Base-by-base conservation (phyloP, 53 echinoderm and acorn worm species). In the Paelopatides confundens region DNA sequence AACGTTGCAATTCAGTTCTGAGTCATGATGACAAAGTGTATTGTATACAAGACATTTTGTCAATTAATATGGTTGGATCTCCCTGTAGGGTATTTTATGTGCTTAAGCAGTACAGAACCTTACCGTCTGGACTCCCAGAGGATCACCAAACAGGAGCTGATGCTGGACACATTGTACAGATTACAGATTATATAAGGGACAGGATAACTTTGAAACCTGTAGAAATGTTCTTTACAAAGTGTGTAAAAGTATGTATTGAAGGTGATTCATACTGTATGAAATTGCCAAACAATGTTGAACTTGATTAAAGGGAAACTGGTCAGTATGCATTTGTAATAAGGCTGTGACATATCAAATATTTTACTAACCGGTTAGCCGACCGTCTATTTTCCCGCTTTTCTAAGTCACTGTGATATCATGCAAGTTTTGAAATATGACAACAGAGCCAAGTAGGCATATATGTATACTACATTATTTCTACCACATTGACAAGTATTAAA, bases 131-230 rank as follows among this genome's bases (percentile, higher is more conserved):
- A 5, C 21, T 76, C 40, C 47, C 76, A 46, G 29, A 21, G 29
- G 76, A 76, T 29, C 46, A 21, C 21, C 47, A 40, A 76, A 76
- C 76, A 26, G 76, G 76, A 4, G 76, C 76, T 21, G 4, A 29
- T 76, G 76, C 76, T 24, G n/a, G 76, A 23, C 76, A 76, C 76
- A 76, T 76, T 7, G 21, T 29, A 76, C 47, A 76, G 76, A 0
- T 43, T 23, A 24, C 76, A 39, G 43, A 76, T 14, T 76, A 24
- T 47, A 39, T 23, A 43, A 43, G 76, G n/a, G 76, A 43, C n/a
- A 76, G 76, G 12, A 47, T 48, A 12, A 12, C 5, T 11, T 46
- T 46, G 46, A 9, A 48, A 14, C 48, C 14, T 48, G 48, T 14
- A 0, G 10, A 48, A 48, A 48, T 9, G 9, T 12, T 12, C 9